Conservation (phyloP, 37 sponge, comb jelly and placozoan species). For the Beroe ovata region DNA sequence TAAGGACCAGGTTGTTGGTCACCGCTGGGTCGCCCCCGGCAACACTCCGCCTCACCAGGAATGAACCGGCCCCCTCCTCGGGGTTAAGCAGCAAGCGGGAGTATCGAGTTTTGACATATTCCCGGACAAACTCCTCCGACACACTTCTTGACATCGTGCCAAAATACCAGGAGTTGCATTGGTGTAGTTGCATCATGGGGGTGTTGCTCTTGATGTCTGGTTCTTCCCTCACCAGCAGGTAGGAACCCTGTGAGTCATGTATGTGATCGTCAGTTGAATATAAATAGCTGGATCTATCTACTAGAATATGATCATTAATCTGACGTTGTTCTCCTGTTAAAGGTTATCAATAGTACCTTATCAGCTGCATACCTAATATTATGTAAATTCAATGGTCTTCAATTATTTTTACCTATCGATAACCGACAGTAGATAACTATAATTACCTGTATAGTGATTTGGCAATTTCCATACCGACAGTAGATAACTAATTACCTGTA, state of each 20-base stretch:
- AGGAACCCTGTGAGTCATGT: conserved; percentile 40
- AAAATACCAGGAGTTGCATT: conserved; percentile 41
- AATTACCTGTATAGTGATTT: background rate
- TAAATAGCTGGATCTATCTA: too few relatives aligned
- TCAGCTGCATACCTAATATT: too few relatives aligned
- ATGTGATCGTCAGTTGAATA: too few relatives aligned
- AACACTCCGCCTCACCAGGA: conserved; percentile 44
- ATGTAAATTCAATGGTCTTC: too few relatives aligned
- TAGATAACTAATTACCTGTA: too few relatives aligned
- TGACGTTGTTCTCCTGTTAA: too few relatives aligned
- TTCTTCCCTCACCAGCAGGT: conserved; percentile 27
- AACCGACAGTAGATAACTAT: too few relatives aligned
- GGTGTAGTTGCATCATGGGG: background rate
- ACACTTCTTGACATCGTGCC: background rate
- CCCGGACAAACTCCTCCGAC: conserved; percentile 7
- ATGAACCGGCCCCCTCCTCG: background rate
- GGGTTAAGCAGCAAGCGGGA: background rate
- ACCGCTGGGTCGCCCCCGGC: background rate
- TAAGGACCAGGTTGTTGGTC: background rate
- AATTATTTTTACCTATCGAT: too few relatives aligned
- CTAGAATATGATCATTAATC: background rate
- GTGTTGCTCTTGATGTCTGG: background rate
- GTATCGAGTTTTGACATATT: conserved; percentile 35
- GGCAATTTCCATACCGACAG: conserved; percentile 6
- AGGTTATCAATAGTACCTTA: too few relatives aligned